phyloP scores from a whole-genome alignment of 2,113 vertebrate genomes.

The Orientallactaga bullata region DNA sequence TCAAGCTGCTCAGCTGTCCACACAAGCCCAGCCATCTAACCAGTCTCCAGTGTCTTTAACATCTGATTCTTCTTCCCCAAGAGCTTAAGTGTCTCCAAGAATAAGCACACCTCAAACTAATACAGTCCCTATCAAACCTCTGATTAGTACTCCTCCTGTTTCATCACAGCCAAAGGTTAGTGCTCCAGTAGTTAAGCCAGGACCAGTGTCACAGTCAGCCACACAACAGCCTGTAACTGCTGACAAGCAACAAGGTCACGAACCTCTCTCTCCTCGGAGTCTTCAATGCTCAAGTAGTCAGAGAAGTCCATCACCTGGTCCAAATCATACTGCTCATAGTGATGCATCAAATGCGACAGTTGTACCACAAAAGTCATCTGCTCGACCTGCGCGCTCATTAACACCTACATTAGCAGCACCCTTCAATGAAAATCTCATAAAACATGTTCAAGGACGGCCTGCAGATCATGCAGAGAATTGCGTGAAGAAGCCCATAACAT shows the following conservation, averaged over 20 bases:
- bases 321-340: conserved; percentile 93
- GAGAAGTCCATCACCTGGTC: conserved; percentile 97
- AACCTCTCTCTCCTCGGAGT: conserved; percentile 94
- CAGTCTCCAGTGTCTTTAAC: conserved; percentile 99
- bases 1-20: conserved; percentile 98
- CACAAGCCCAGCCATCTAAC: conserved; percentile 98
- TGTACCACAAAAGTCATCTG: conserved; percentile 88
- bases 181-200: conserved; percentile 92
- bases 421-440: conserved; percentile 99
- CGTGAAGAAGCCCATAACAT: conserved; percentile 99
- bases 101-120: conserved; percentile 99
- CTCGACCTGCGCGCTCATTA: conserved; percentile 93
- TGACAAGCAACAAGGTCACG: conserved; percentile 95
- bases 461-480: conserved; percentile 98
- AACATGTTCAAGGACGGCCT: conserved; percentile 98
- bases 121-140: conserved; percentile 93
- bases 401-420: conserved; percentile 96
- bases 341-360: conserved; percentile 89
- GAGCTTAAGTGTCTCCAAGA: conserved; percentile 97
- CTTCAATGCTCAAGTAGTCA: conserved; percentile 97
- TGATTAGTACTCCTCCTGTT: conserved; percentile 95
- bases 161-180: conserved; percentile 96
- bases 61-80: conserved; percentile 98
- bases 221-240: conserved; percentile 92
- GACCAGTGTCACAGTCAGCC: conserved; percentile 92